These are phyloP conservation scores for Thamnaconus septentrionalis DNA, from an alignment of 2,113 vertebrate genomes.

Conservation along the genomic window DNA sequence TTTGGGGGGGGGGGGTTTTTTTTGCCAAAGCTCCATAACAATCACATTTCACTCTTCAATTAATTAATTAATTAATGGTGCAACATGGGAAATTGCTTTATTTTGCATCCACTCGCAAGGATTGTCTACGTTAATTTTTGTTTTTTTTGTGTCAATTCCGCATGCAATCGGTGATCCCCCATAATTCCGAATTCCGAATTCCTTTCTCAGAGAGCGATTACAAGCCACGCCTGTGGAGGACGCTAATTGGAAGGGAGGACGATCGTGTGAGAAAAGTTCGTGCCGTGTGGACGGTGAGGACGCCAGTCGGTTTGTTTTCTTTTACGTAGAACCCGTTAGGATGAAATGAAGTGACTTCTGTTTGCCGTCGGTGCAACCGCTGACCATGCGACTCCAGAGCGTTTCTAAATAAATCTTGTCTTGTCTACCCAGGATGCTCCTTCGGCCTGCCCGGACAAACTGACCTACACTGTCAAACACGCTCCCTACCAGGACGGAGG, in stretches of 20 bases:
- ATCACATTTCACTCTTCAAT: too few species aligned
- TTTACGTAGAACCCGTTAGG: not conserved
- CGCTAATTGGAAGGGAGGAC: constrained; percentile 11
- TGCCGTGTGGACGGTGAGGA: constrained; percentile 59
- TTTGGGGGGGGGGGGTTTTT: too few species aligned
- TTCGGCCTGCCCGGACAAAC: constrained; percentile 38
- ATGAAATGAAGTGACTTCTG: not conserved
- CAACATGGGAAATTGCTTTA: too few species aligned
- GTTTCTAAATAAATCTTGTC: not conserved
- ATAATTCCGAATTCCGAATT: not conserved
- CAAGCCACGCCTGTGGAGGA: constrained; percentile 56
- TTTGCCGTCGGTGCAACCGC: too few species aligned
- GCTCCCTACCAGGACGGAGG: not conserved
- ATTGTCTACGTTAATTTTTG: not conserved
- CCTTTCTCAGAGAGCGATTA: constrained; percentile 35
- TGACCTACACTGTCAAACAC: constrained; percentile 25
- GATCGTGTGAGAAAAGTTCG: constrained; percentile 37
- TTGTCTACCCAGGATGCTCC: constrained; percentile 44
- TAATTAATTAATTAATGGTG: too few species aligned
- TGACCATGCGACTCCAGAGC: not conserved
- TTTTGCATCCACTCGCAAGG: not conserved
- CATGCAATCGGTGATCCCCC: too few species aligned
- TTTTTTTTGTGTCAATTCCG: not conserved
- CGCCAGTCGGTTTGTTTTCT: not conserved
- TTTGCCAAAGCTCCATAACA: too few species aligned